A percentile compares a stretch with the other conserved stretches of the same genome.
Evolutionary conservation across 2,888 invertebrate species (phyloP).

Genomic region (Drosophila sordidula): DNA sequence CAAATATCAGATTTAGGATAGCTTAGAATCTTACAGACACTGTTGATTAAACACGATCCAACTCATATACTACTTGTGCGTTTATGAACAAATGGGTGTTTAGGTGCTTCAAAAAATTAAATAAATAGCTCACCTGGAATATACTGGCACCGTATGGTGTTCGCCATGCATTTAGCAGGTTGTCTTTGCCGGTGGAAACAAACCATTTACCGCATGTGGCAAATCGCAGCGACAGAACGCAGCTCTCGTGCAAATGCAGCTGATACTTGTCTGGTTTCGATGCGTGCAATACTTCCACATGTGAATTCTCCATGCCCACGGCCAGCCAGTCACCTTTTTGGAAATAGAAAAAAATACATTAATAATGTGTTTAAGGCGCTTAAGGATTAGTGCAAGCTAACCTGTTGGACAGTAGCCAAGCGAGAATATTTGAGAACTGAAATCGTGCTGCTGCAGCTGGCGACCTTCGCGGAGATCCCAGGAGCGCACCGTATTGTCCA

Average conservation of each 20-base stretch:
- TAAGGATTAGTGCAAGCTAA: slow-evolving; percentile 58
- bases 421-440: slow-evolving; percentile 95
- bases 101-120: neutral
- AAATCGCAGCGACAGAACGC: slow-evolving; percentile 97
- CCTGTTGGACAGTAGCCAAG: slow-evolving; percentile 96
- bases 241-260: slow-evolving; percentile 97
- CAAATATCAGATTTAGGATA: too few relatives aligned
- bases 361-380: neutral
- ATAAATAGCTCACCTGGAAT: slow-evolving; percentile 92
- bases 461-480: slow-evolving; percentile 98
- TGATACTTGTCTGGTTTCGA: slow-evolving; percentile 98
- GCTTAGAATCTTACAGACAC: too few relatives aligned
- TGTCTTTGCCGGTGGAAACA: slow-evolving; percentile 99
- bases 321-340: slow-evolving; percentile 95
- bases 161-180: slow-evolving; percentile 98
- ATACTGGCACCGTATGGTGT: slow-evolving; percentile 99
- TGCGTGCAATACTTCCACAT: slow-evolving; percentile 96
- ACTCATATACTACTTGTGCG: too few relatives aligned
- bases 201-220: slow-evolving; percentile 99
- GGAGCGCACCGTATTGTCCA: slow-evolving; percentile 98
- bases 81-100: neutral
- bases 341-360: neutral
- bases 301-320: slow-evolving; percentile 99
- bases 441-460: slow-evolving; percentile 97
- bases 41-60: too few relatives aligned